A percentile compares a stretch with the other conserved stretches of the same genome.
Evolutionary conservation across 2,797 vertebrate genomes (phyloP).

Genomic region (Cossypha niveicapilla): DNA sequence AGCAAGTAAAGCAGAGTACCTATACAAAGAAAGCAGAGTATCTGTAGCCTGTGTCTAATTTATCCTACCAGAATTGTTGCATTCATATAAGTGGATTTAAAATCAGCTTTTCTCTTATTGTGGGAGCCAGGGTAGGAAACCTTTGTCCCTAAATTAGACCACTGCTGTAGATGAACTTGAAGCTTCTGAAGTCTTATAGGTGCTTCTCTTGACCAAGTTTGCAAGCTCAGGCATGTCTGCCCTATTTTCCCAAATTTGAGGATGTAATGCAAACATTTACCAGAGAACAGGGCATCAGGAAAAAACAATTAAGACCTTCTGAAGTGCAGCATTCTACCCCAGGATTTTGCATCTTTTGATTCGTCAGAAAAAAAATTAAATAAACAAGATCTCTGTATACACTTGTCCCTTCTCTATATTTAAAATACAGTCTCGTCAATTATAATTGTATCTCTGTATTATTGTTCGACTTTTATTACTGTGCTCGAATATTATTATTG

Average conservation of each 20-base stretch:
- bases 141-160: background rate
- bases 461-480: accelerated
- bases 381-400: background rate
- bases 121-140: background rate
- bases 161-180: background rate
- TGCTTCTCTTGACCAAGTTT: background rate
- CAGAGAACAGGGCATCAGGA: background rate
- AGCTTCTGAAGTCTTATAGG: background rate
- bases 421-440: background rate
- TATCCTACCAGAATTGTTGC: background rate
- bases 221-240: background rate
- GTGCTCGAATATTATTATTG: background rate
- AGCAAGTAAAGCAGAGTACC: background rate
- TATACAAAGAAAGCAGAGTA: background rate
- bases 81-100: background rate
- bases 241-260: background rate
- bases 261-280: background rate
- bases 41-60: accelerated
- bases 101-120: background rate
- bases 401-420: background rate
- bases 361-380: background rate
- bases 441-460: background rate
- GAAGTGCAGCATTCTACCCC: background rate
- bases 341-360: background rate
- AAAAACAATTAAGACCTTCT: background rate